These are phyloP conservation scores for Pygoscelis adeliae DNA, from an alignment of 2,113 vertebrate genomes.

Conservation along the genomic window DNA sequence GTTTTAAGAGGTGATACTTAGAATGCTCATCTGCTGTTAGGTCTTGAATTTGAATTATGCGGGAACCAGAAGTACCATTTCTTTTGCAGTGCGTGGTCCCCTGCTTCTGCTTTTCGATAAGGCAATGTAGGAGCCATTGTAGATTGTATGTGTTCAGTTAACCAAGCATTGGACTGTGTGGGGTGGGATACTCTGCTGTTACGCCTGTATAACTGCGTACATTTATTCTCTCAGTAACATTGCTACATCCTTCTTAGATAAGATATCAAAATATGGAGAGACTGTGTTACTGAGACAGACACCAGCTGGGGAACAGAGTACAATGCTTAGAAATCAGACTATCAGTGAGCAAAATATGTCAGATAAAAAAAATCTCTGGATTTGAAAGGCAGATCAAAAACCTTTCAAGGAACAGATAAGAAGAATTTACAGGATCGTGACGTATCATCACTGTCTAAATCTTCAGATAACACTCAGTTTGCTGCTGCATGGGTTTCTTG, in stretches of 20 bases:
- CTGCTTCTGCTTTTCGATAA: neutral
- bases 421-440: neutral
- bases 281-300: conserved; percentile 37
- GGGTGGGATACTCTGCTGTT: neutral
- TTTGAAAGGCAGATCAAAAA: conserved; percentile 12
- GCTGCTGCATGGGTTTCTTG: conserved; percentile 51
- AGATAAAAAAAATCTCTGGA: conserved; percentile 8
- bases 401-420: neutral
- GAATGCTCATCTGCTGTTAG: rapidly evolving
- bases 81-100: neutral
- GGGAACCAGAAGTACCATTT: neutral
- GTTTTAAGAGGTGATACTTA: neutral
- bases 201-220: neutral
- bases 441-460: neutral
- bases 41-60: neutral
- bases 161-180: neutral
- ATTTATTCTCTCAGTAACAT: conserved; percentile 13
- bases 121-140: neutral
- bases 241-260: conserved; percentile 42
- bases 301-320: conserved; percentile 19
- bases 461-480: conserved; percentile 34
- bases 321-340: conserved; percentile 15
- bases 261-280: conserved; percentile 30
- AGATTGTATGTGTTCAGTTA: neutral
- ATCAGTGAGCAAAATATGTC: neutral